Evolutionary conservation across 2,113 vertebrate genomes (phyloP).

Genomic region (Synodontis membranacea): DNA sequence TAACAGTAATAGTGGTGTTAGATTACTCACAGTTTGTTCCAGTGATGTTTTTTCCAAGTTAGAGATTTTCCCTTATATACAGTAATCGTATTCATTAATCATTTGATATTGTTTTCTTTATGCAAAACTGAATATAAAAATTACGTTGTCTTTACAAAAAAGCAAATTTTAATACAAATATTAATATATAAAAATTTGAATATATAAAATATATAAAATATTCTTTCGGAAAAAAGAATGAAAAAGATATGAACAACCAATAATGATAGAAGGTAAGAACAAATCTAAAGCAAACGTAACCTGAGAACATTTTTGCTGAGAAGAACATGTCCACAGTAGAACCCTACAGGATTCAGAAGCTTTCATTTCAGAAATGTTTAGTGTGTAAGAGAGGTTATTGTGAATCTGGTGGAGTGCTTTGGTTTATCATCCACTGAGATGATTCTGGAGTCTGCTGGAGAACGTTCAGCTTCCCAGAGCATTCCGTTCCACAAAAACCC

Average conservation of each 20-base stretch:
- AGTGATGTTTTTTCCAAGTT: background rate
- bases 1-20: background rate
- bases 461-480: slow-evolving; percentile 33
- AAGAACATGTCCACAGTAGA: background rate
- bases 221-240: background rate
- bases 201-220: background rate
- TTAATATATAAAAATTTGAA: background rate
- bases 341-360: background rate
- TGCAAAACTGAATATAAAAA: background rate
- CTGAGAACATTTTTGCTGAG: background rate
- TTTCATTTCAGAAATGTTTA: background rate
- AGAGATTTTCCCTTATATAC: background rate
- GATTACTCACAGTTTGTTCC: background rate
- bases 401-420: background rate
- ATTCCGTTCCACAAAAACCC: slow-evolving; percentile 45
- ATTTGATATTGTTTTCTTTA: background rate
- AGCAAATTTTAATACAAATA: background rate
- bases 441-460: slow-evolving; percentile 8
- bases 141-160: background rate
- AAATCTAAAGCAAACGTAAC: background rate
- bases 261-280: background rate
- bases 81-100: background rate
- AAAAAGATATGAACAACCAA: background rate
- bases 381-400: background rate
- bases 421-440: background rate